Percentiles rank a stretch among this genome's conserved stretches.
phyloP scores from a whole-genome alignment of 2,888 invertebrate species.

The Phragmatobia fuliginosa region DNA sequence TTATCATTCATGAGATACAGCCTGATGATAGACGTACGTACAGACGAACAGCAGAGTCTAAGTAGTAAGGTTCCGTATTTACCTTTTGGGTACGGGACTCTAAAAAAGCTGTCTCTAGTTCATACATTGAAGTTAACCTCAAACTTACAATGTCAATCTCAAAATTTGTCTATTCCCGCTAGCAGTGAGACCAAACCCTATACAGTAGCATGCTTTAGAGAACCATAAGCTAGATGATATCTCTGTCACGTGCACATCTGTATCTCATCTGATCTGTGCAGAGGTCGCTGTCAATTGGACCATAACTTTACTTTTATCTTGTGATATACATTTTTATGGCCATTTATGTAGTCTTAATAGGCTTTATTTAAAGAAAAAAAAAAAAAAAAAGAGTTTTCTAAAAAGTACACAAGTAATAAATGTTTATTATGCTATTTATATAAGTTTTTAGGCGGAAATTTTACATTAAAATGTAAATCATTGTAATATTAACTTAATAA shows the following conservation, averaged over 20 bases:
- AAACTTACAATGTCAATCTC: neutral
- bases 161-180: conserved; percentile 18
- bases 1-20: too few species aligned
- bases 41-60: too few species aligned
- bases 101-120: neutral
- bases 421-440: neutral
- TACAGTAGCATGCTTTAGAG: conserved; percentile 40
- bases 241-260: conserved; percentile 68
- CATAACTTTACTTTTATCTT: conserved; percentile 51
- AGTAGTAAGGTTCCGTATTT: too few species aligned
- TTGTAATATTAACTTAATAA: neutral
- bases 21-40: too few species aligned
- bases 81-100: too few species aligned
- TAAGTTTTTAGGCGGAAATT: too few species aligned
- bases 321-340: conserved; percentile 14
- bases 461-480: neutral
- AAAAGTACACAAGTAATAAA: neutral
- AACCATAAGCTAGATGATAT: conserved; percentile 60
- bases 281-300: conserved; percentile 56
- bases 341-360: conserved; percentile 7
- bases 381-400: neutral
- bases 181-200: conserved; percentile 46
- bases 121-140: neutral
- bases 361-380: neutral
- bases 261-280: conserved; percentile 66